Conservation (phyloP, 2,888 invertebrate genomes). For the Carterocephalus palaemon region DNA sequence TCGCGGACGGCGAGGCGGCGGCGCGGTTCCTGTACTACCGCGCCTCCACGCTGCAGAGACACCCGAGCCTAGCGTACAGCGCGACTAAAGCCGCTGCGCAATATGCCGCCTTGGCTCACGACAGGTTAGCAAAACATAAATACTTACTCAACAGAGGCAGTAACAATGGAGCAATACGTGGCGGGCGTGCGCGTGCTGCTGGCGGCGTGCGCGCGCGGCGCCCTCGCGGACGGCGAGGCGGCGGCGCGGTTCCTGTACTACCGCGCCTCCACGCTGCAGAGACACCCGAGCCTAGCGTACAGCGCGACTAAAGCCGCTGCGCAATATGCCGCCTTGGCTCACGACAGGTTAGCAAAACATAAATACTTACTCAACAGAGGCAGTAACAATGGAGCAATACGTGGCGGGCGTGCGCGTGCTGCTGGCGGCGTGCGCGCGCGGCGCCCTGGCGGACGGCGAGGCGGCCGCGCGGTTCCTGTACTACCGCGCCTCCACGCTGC, state of each 20-base stretch:
- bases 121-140: too few species aligned
- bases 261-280: slow-evolving; percentile 81
- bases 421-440: slow-evolving; percentile 78
- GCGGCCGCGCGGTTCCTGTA: slow-evolving; percentile 82
- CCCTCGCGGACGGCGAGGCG: slow-evolving; percentile 81
- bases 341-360: slow-evolving; percentile 70
- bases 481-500: slow-evolving; percentile 82
- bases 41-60: slow-evolving; percentile 80
- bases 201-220: slow-evolving; percentile 79
- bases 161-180: slow-evolving; percentile 80
- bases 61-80: too few species aligned
- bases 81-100: slow-evolving; percentile 80
- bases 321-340: slow-evolving; percentile 78
- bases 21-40: too few species aligned
- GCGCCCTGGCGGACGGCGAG: slow-evolving; percentile 81
- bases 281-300: slow-evolving; percentile 80
- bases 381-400: slow-evolving; percentile 80
- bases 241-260: slow-evolving; percentile 82
- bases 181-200: slow-evolving; percentile 80
- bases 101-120: slow-evolving; percentile 78
- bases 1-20: too few species aligned
- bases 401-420: slow-evolving; percentile 81
- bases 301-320: slow-evolving; percentile 81
- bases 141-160: slow-evolving; percentile 66
- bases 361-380: slow-evolving; percentile 54